These are phyloP conservation scores for Spisula subtruncata DNA, from an alignment of 2,888 invertebrate species.

Conservation along the genomic window DNA sequence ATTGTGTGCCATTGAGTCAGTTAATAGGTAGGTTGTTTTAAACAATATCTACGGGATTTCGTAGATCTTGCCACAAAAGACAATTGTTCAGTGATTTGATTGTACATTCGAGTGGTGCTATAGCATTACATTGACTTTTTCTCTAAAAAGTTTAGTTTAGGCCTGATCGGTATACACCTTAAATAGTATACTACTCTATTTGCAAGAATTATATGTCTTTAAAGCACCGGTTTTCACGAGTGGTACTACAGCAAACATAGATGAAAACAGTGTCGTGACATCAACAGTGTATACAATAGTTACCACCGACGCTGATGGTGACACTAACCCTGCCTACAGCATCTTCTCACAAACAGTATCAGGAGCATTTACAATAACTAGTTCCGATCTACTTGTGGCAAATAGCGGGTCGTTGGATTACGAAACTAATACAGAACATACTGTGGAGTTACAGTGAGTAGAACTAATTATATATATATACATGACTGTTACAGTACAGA, in stretches of 20 bases:
- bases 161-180: too few relatives aligned
- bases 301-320: constrained; percentile 15
- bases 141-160: too few relatives aligned
- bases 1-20: too few relatives aligned
- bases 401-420: neutral
- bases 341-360: neutral
- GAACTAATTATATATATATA: neutral
- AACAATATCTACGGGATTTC: too few relatives aligned
- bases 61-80: too few relatives aligned
- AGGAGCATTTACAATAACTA: neutral
- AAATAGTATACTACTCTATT: too few relatives aligned
- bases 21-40: too few relatives aligned
- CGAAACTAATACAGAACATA: neutral
- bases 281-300: neutral
- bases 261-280: neutral
- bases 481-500: too few relatives aligned
- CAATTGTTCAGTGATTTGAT: too few relatives aligned
- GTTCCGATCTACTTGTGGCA: neutral
- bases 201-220: neutral
- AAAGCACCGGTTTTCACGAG: neutral
- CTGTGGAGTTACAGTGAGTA: neutral
- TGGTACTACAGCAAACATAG: neutral
- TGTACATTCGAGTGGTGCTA: too few relatives aligned
- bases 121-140: too few relatives aligned
- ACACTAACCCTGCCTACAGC: neutral